Evolutionary conservation across 2,113 vertebrate genomes (phyloP).

Genomic region (Galbula dea): DNA sequence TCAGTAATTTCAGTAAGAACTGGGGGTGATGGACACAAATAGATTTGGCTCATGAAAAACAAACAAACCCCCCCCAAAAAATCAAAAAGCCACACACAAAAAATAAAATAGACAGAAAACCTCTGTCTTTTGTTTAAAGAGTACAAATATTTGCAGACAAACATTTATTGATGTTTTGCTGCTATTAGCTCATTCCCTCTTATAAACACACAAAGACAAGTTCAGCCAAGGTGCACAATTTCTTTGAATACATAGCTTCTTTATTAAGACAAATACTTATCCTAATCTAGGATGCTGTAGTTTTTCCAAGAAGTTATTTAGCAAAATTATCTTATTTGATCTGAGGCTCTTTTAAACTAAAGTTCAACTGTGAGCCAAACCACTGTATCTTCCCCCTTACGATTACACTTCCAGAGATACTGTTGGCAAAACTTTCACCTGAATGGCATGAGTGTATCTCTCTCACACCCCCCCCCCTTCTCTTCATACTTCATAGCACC

Average conservation of each 20-base stretch:
- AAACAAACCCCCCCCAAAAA: no score
- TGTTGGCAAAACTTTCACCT: neutral
- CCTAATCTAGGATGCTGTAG: neutral
- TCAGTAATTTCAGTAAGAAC: neutral
- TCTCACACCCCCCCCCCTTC: neutral
- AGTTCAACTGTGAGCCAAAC: neutral
- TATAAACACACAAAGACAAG: fast-evolving
- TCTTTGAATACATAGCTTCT: neutral
- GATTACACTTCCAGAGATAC: neutral
- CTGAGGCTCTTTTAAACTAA: neutral
- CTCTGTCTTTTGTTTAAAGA: neutral
- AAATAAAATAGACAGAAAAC: neutral
- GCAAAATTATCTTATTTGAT: neutral
- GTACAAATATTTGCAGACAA: neutral
- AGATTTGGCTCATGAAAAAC: neutral
- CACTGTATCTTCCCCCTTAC: neutral
- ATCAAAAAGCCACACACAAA: neutral
- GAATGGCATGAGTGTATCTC: neutral
- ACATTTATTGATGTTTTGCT: fast-evolving
- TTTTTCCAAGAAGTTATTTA: neutral
- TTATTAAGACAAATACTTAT: neutral
- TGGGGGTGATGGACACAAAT: fast-evolving
- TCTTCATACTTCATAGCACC: neutral
- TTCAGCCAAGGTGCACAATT: neutral
- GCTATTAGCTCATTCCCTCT: neutral